Evolutionary conservation across 1,140 invertebrate genomes (phyloP).

Genomic region (Habropoda laboriosa): DNA sequence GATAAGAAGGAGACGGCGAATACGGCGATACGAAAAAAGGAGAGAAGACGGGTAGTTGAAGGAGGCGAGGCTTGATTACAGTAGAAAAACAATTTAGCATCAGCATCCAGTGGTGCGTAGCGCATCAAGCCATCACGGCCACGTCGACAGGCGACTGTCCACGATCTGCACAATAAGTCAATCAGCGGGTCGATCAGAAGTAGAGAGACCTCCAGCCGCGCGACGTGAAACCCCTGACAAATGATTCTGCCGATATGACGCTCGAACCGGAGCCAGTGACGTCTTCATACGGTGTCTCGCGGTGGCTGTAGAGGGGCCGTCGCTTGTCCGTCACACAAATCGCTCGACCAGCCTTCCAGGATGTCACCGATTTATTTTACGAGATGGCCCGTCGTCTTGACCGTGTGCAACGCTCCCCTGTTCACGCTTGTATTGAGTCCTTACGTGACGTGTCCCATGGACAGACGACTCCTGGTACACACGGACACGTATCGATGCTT

Average conservation of each 20-base stretch:
- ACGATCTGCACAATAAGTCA: constrained; percentile 59
- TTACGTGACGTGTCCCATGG: constrained; percentile 53
- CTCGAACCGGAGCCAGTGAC: constrained; percentile 58
- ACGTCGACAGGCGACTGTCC: constrained; percentile 42
- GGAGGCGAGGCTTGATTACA: not conserved
- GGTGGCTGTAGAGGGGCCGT: constrained; percentile 30
- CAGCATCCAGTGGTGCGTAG: constrained; percentile 1
- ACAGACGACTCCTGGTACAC: constrained; percentile 20
- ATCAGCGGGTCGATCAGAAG: constrained; percentile 61
- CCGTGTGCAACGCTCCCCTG: constrained; percentile 47
- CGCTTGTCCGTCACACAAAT: constrained; percentile 73
- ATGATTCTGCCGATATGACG: constrained; percentile 70
- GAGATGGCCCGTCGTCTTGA: constrained; percentile 60
- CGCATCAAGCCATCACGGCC: constrained; percentile 16
- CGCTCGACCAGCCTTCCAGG: constrained; percentile 70
- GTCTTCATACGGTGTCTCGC: constrained; percentile 67
- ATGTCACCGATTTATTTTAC: constrained; percentile 79
- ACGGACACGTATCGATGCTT: constrained; percentile 71
- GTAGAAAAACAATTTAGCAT: constrained; percentile 1
- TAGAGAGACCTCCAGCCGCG: constrained; percentile 57
- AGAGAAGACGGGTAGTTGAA: not conserved
- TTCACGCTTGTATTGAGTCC: constrained; percentile 61
- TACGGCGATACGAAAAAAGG: too few species aligned
- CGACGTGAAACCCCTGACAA: constrained; percentile 69
- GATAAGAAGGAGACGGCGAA: not conserved